Evolutionary conservation across 2,888 invertebrate species (phyloP), one percentile per base, ranked within the genome.

Genomic region (Nomada flava): DNA sequence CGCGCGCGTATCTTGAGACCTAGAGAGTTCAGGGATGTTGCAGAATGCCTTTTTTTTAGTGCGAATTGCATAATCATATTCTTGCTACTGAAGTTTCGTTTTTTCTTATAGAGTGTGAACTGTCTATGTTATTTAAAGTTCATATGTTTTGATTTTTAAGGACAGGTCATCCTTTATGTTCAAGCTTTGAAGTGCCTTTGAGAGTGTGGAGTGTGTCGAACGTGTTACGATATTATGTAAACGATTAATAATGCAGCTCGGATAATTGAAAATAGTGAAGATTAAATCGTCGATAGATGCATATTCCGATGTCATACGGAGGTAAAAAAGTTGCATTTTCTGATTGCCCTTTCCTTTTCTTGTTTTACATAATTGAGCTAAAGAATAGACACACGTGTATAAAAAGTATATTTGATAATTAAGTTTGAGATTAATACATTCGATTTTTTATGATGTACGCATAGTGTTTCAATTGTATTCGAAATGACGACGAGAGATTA

Each of bases 21-120:
- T 26, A 47, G 29, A 79, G 72, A 62, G 42, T 67, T 72, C 72
- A 23, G 67, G 67, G 80, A 79, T 79, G 79, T 72, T 67, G 29
- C 67, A 62, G 79, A 79, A 79, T 80, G 80, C 72, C 79, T 79
- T 71, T 69, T 52, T 72, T 55, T 79, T 71, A 78, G 62, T 67
- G 72, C 57, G 55, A 55, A 57, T 50, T 79, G 75, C 67, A 67
- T 79, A 77, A 64, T 23, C 63, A 59, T 57, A 72, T 63, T 72
- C 72, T 65, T 80, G 79, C 80, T 80, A 72, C 52, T 57, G 67
- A 68, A 79, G n/a, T 79, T 79, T 63, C 50, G 23, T 80, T 80
- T 63, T 62, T 67, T 60, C 59, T 59, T 70, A 69, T 62, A 80
- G 70, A 78, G 78, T 71, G 79, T 67, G 79, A 71, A 62, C 47